Evolutionary conservation across 2,113 vertebrate species (phyloP), one percentile per base, ranked within the genome.

Genomic region (Nothobranchius kuhntae): DNA sequence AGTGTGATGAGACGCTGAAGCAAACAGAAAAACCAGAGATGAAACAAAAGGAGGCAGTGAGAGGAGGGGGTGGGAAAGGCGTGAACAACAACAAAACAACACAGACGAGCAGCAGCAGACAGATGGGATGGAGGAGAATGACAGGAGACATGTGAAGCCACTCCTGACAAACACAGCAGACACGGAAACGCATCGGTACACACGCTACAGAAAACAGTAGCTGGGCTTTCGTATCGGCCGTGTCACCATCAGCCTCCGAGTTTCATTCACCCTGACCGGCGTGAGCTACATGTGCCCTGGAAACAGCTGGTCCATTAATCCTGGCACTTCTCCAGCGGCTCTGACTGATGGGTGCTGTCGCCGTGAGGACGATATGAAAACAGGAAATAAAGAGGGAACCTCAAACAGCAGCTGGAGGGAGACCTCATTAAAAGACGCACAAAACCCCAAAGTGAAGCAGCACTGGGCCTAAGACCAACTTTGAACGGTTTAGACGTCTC

Each of bases 1-100:
- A 77, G 87, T 78, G 77, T 84, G 84, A 87, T 83, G 70, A 55
- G 71, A 87, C 53, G 60, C 78, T 55, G 67, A 75, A 52, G 75
- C 64, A 79, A 44, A 70, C 51, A 80, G 53, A 53, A 47, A 42
- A 59, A 40, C n/a, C 15, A 50, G 1, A 68, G 64, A 75, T 59
- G 46, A 78, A 71, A 45, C 44, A 15, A 48, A 53, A 57, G 17
- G 61, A 5, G 21, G 63, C 55, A 58, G 36, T 5, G n/a, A 17
- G 35, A 26, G 52, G 30, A 38, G 52, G 8, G 44, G 67, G 58
- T 24, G 53, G 42, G 50, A 53, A 75, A 2, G 61, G 65, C 55
- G 79, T 65, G 76, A 76, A 54, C 47, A 53, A 72, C 63, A 71
- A 83, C 65, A 82, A 75, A 82, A 83, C 55, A 61, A 63, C 77